Evolutionary conservation across 23 tunicate species (phyloP).

Genomic region (Oikopleura albicans): DNA sequence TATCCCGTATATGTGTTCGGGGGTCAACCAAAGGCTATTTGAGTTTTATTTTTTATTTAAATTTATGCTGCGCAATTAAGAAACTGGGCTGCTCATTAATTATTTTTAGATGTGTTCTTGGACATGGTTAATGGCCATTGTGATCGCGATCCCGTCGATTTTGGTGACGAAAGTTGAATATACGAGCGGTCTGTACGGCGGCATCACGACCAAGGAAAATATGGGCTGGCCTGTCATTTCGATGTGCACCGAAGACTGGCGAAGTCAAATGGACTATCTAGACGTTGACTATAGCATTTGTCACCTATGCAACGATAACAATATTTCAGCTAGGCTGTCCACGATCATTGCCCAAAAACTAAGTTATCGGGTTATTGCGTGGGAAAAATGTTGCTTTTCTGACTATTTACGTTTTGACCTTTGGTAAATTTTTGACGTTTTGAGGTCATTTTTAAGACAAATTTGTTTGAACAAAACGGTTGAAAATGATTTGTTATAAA

Average conservation of each 20-base stretch:
- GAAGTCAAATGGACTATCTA: neutral
- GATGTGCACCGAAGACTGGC: neutral
- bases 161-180: neutral
- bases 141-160: neutral
- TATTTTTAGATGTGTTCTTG: neutral
- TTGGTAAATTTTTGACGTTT: neutral
- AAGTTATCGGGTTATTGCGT: too few relatives aligned
- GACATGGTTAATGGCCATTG: neutral
- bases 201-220: neutral
- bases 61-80: too few relatives aligned
- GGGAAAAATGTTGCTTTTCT: too few relatives aligned
- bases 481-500: too few relatives aligned
- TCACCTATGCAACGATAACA: neutral
- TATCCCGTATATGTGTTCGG: too few relatives aligned
- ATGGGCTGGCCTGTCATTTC: neutral
- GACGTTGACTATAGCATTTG: neutral
- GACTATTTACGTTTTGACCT: too few relatives aligned
- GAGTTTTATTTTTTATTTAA: too few relatives aligned
- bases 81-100: neutral
- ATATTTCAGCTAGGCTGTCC: too few relatives aligned
- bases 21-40: too few relatives aligned
- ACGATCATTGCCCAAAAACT: too few relatives aligned
- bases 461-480: too few relatives aligned
- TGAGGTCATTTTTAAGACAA: neutral
- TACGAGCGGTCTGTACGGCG: too few relatives aligned